Conservation (phyloP, 2,888 invertebrate species). For the Sipha maydis region DNA sequence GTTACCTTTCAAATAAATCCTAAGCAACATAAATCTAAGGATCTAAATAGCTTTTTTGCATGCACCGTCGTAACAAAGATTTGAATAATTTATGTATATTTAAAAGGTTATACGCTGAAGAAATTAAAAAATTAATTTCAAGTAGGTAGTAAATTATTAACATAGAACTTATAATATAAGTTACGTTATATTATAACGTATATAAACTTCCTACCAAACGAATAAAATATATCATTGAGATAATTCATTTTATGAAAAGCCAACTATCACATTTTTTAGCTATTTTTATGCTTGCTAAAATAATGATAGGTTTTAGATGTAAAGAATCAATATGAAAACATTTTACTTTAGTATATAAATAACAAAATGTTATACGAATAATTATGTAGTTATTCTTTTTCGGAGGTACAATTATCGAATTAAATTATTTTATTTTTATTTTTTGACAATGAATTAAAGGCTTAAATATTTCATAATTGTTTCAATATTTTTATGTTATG, state of each 20-base stretch:
- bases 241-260: background rate
- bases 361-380: background rate
- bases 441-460: too few species aligned
- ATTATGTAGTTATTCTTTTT: background rate
- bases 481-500: too few species aligned
- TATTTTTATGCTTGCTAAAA: background rate
- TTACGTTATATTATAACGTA: too few species aligned
- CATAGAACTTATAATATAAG: background rate
- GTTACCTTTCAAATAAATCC: conserved; percentile 36
- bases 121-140: conserved; percentile 50
- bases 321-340: background rate
- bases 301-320: background rate
- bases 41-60: conserved; percentile 48
- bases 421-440: too few species aligned
- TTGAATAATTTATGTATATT: conserved; percentile 54
- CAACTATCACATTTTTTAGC: background rate
- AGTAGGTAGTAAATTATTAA: background rate
- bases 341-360: background rate
- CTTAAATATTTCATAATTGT: too few species aligned
- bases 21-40: conserved; percentile 32
- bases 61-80: conserved; percentile 21
- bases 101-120: conserved; percentile 36
- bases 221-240: background rate
- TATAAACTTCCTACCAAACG: background rate
- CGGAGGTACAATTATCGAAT: background rate